These are phyloP conservation scores for Phenganax subtilis DNA, from an alignment of 92 coral and sea anemone genomes.

Conservation along the genomic window DNA sequence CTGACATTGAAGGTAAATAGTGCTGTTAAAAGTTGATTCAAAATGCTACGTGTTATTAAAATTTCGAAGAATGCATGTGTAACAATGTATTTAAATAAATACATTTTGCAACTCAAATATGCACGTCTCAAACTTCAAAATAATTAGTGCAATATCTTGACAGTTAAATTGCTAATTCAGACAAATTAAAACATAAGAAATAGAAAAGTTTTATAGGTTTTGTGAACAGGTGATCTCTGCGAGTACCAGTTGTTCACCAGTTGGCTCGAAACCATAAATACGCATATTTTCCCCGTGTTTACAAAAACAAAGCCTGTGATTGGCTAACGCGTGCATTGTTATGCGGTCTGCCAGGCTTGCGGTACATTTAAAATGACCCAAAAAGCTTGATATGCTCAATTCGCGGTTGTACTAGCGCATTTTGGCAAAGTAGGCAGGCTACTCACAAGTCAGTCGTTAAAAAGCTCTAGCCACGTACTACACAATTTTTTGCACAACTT, in stretches of 20 bases:
- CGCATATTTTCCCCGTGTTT: conserved; percentile 25
- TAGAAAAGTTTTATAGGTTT: not conserved
- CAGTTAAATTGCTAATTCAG: conserved; percentile 22
- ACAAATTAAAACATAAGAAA: not conserved
- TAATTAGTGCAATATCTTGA: not conserved
- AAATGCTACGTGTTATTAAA: too few species aligned
- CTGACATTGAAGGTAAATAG: too few species aligned
- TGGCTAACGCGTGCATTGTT: conserved; percentile 29
- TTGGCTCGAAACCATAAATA: conserved; percentile 38
- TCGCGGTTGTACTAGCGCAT: conserved; percentile 17
- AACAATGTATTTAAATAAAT: too few species aligned
- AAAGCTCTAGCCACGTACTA: too few species aligned
- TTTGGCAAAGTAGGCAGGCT: conserved; percentile 18
- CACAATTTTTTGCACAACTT: too few species aligned
- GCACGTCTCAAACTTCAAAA: not conserved
- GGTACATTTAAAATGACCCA: conserved; percentile 36
- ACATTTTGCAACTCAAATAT: too few species aligned
- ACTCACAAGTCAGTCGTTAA: conserved; percentile 22
- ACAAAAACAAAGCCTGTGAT: conserved; percentile 7
- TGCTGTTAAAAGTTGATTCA: too few species aligned
- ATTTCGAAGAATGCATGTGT: too few species aligned
- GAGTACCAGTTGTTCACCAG: conserved; percentile 42
- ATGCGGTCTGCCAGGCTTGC: conserved; percentile 18
- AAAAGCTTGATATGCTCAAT: conserved; percentile 30
- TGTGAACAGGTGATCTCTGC: conserved; percentile 33